These are phyloP conservation scores for Suncus etruscus DNA, from an alignment of 2,113 vertebrate species.

Conservation along the genomic window DNA sequence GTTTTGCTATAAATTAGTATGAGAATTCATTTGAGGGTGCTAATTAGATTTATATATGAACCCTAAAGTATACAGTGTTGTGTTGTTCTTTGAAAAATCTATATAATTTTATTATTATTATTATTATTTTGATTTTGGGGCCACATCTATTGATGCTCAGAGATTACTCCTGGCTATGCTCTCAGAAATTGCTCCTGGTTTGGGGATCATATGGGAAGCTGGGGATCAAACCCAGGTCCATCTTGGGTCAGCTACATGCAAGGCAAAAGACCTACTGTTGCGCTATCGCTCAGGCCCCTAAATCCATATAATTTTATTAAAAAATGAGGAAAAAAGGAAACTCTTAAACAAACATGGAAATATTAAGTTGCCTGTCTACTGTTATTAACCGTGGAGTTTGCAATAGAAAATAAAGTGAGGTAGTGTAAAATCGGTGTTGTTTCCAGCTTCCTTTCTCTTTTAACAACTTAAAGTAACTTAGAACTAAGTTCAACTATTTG, in stretches of 20 bases:
- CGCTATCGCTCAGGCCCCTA: background rate
- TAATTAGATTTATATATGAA: conserved; percentile 41
- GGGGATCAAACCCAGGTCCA: no score
- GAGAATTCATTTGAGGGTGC: conserved; percentile 17
- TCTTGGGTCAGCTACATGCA: no score
- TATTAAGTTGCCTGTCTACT: conserved; percentile 56
- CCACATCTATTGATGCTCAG: no score
- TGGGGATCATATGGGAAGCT: no score
- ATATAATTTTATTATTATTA: conserved; percentile 40
- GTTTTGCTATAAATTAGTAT: background rate
- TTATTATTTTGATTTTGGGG: no score
- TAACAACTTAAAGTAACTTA: background rate
- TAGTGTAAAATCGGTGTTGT: background rate
- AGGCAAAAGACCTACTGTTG: no score
- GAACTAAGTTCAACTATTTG: background rate
- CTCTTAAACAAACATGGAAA: conserved; percentile 39
- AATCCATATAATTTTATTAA: conserved; percentile 68
- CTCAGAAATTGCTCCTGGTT: no score
- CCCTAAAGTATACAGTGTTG: conserved; percentile 5
- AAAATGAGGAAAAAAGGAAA: conserved; percentile 54
- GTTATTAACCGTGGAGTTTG: conserved; percentile 24
- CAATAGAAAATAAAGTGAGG: background rate
- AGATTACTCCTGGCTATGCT: no score
- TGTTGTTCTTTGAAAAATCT: conserved; percentile 49
- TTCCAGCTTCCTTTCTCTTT: background rate